Conservation (phyloP, 2,888 invertebrate genomes). For the Julus scandinavius region DNA sequence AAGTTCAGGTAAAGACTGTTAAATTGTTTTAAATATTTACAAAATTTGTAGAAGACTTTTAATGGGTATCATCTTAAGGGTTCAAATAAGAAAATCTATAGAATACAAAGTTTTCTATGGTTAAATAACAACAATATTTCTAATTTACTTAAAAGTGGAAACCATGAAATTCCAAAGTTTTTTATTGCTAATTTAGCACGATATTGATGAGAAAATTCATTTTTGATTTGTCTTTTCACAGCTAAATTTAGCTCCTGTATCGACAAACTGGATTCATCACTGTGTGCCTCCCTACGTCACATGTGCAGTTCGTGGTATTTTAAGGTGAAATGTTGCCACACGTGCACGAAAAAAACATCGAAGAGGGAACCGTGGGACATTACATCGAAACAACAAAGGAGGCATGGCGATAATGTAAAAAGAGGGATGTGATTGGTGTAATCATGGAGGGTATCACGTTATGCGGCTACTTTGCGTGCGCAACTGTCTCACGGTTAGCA, state of each 20-base stretch:
- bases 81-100: too few species aligned
- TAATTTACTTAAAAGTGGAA: too few species aligned
- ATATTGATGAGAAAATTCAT: too few species aligned
- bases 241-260: slow-evolving; percentile 60
- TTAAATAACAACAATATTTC: too few species aligned
- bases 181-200: too few species aligned
- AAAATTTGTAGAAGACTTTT: too few species aligned
- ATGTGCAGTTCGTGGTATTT: slow-evolving; percentile 63
- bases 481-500: not conserved
- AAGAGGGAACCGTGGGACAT: slow-evolving; percentile 1
- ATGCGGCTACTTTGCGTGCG: too few species aligned
- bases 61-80: too few species aligned
- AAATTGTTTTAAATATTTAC: not conserved
- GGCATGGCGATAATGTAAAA: not conserved
- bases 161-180: too few species aligned
- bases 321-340: slow-evolving; percentile 62
- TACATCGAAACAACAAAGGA: not conserved
- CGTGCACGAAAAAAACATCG: slow-evolving; percentile 61
- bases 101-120: too few species aligned
- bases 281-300: slow-evolving; percentile 62
- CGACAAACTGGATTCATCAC: slow-evolving; percentile 61
- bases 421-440: not conserved
- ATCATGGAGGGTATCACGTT: not conserved
- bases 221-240: slow-evolving; percentile 64
- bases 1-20: slow-evolving; percentile 56